Percentiles rank a stretch among this genome's conserved stretches.
Conservation (phyloP, 2,888 invertebrate genomes). For the Fragum fragum region DNA sequence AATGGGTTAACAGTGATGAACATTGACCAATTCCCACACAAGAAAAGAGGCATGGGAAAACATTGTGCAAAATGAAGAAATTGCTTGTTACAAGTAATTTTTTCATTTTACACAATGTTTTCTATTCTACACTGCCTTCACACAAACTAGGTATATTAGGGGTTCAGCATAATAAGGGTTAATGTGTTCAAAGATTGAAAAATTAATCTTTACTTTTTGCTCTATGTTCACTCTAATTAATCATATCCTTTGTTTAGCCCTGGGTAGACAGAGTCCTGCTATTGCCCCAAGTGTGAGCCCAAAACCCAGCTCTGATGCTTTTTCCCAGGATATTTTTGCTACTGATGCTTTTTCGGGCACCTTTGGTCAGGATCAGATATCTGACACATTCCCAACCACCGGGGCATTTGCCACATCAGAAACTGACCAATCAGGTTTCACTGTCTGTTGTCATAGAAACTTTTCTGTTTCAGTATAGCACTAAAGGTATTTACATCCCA, state of each 20-base stretch:
- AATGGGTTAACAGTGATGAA: too few relatives aligned
- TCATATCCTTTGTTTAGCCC: constrained; percentile 38
- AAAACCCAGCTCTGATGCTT: constrained; percentile 65
- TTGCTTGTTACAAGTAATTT: too few relatives aligned
- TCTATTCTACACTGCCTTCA: too few relatives aligned
- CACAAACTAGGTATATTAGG: too few relatives aligned
- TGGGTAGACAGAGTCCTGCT: constrained; percentile 66
- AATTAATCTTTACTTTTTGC: too few relatives aligned
- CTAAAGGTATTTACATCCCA: neutral
- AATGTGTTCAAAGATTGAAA: too few relatives aligned
- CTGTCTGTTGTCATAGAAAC: constrained; percentile 3
- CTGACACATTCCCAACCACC: constrained; percentile 57
- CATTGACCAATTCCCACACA: too few relatives aligned
- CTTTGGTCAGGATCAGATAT: constrained; percentile 36
- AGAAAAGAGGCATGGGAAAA: too few relatives aligned
- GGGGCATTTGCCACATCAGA: constrained; percentile 58
- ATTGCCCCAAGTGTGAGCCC: constrained; percentile 55
- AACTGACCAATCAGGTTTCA: constrained; percentile 60
- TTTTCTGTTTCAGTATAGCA: neutral
- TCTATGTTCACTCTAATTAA: too few relatives aligned
- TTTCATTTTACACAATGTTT: too few relatives aligned
- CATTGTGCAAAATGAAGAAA: too few relatives aligned
- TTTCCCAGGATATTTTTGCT: constrained; percentile 48
- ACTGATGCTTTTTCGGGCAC: constrained; percentile 40
- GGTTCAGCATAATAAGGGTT: too few relatives aligned